A percentile compares a stretch with the other conserved stretches of the same genome.
Conservation (phyloP, 2,888 invertebrate species). For the Xestia xanthographa region DNA sequence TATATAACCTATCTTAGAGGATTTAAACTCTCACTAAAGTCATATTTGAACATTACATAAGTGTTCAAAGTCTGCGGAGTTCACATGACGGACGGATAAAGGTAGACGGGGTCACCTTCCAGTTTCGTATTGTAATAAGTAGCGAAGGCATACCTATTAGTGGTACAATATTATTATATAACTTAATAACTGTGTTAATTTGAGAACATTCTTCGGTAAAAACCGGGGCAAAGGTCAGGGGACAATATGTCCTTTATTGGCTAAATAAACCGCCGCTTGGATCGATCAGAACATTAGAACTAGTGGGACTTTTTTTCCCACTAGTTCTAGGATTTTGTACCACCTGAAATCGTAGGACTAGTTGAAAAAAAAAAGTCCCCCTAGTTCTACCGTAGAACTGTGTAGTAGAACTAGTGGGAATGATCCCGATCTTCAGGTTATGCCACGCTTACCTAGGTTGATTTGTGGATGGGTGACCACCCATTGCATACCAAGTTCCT, state of each 20-base stretch:
- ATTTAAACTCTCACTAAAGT: conserved; percentile 28
- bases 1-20: background rate
- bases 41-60: conserved; percentile 44
- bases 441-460: too few species aligned
- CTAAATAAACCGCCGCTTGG: too few species aligned
- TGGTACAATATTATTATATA: conserved; percentile 22
- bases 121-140: conserved; percentile 55
- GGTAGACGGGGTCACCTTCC: conserved; percentile 76
- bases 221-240: background rate
- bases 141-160: conserved; percentile 48
- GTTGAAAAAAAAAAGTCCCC: too few species aligned
- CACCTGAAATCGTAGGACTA: too few species aligned
- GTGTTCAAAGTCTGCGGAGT: conserved; percentile 52
- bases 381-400: too few species aligned
- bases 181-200: conserved; percentile 11
- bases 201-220: background rate
- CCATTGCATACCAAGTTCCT: too few species aligned
- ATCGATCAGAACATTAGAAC: too few species aligned
- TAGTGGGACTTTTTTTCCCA: too few species aligned
- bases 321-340: too few species aligned
- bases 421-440: too few species aligned
- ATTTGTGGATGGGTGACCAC: too few species aligned
- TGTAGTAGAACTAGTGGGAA: too few species aligned
- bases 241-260: background rate
- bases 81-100: conserved; percentile 68